These are phyloP conservation scores for Drosophila teissieri DNA, from an alignment of 1,140 invertebrate species.

Conservation along the genomic window DNA sequence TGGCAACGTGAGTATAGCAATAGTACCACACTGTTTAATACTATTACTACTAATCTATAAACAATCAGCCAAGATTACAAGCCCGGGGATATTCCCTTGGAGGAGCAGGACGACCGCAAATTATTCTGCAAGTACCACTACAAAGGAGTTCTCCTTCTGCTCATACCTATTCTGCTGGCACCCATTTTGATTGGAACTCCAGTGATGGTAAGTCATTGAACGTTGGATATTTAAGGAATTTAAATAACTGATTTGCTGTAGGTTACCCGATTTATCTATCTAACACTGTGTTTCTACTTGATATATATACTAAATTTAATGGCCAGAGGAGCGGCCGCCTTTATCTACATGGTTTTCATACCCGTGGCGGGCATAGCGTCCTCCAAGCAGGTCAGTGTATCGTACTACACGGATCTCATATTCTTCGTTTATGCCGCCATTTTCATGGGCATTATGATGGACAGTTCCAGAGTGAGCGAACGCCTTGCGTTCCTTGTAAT, in stretches of 20 bases:
- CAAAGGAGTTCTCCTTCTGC: slow-evolving; percentile 48
- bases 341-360: slow-evolving; percentile 48
- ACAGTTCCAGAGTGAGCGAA: slow-evolving; percentile 45
- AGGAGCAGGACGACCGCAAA: slow-evolving; percentile 43
- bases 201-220: slow-evolving; percentile 37
- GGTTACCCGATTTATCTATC: slow-evolving; percentile 41
- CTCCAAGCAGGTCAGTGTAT: slow-evolving; percentile 9
- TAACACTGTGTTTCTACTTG: slow-evolving; percentile 33
- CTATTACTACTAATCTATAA: no score
- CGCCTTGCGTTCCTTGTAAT: slow-evolving; percentile 9
- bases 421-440: slow-evolving; percentile 26
- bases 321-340: slow-evolving; percentile 44
- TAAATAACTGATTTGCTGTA: no score
- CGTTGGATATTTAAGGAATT: no score
- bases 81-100: slow-evolving; percentile 35
- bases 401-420: slow-evolving; percentile 49
- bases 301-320: slow-evolving; percentile 61
- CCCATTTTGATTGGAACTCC: slow-evolving; percentile 36
- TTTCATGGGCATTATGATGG: slow-evolving; percentile 52
- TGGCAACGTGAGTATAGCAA: slow-evolving; percentile 34
- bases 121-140: slow-evolving; percentile 59
- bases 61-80: slow-evolving; percentile 35
- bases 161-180: slow-evolving; percentile 36
- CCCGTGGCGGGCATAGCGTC: slow-evolving; percentile 38
- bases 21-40: no score